A percentile compares a stretch with the other conserved stretches of the same genome.
These are phyloP conservation scores for Chrosomus eos DNA, from an alignment of 2,797 vertebrate genomes.

Conservation along the genomic window DNA sequence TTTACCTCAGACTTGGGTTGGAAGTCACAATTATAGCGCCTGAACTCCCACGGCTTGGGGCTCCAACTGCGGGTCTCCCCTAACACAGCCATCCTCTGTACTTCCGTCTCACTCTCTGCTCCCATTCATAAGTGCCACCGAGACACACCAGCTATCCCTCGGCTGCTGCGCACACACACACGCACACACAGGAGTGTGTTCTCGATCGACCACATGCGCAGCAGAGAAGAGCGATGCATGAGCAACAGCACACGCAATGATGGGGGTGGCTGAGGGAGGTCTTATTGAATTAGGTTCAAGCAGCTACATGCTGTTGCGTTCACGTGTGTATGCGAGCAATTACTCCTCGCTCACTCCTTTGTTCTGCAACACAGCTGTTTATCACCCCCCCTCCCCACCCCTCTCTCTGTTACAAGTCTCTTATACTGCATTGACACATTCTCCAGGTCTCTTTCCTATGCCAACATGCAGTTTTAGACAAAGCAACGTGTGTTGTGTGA, in stretches of 20 bases:
- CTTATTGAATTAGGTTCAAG: slow-evolving; percentile 77
- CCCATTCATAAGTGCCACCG: slow-evolving; percentile 65
- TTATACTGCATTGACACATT: background rate
- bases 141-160: slow-evolving; percentile 50
- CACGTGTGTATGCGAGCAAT: slow-evolving; percentile 24
- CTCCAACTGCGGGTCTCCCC: slow-evolving; percentile 72
- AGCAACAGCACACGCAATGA: slow-evolving; percentile 45
- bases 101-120: slow-evolving; percentile 58
- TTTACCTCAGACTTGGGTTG: slow-evolving; percentile 79
- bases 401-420: background rate
- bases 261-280: slow-evolving; percentile 65
- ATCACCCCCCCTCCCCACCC: background rate
- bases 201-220: slow-evolving; percentile 71
- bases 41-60: slow-evolving; percentile 74
- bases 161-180: slow-evolving; percentile 41
- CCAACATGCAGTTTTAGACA: slow-evolving; percentile 33
- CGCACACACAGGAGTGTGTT: slow-evolving; percentile 58
- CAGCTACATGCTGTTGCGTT: slow-evolving; percentile 61
- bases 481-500: background rate
- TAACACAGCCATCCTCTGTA: slow-evolving; percentile 72
- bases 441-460: slow-evolving; percentile 3
- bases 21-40: slow-evolving; percentile 75
- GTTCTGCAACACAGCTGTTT: slow-evolving; percentile 46
- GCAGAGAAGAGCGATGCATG: slow-evolving; percentile 56
- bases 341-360: slow-evolving; percentile 47